phyloP scores from a whole-genome alignment of 2,888 invertebrate species.

The Plebejus anna region DNA sequence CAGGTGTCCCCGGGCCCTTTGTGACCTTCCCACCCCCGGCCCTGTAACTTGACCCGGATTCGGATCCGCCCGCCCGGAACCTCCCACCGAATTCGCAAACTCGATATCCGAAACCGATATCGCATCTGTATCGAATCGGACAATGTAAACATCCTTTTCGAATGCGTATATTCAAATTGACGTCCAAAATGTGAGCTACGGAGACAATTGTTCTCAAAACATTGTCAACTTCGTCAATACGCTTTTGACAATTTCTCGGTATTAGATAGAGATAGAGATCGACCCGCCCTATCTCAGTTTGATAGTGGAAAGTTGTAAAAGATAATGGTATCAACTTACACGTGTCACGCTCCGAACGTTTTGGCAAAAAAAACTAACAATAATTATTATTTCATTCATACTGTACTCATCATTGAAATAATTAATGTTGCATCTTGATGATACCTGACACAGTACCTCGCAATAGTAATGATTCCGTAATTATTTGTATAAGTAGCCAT shows the following conservation, averaged over 20 bases:
- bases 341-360: neutral
- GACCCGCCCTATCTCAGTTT: neutral
- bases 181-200: neutral
- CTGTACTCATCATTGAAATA: neutral
- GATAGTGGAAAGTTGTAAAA: neutral
- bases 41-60: slow-evolving; percentile 74
- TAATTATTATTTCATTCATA: neutral
- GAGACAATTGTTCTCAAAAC: neutral
- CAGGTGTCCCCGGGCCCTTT: slow-evolving; percentile 68
- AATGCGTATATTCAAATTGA: slow-evolving; percentile 17
- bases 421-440: slow-evolving; percentile 11
- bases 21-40: slow-evolving; percentile 59
- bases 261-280: neutral
- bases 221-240: neutral
- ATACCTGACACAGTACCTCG: neutral
- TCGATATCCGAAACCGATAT: slow-evolving; percentile 52
- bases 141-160: slow-evolving; percentile 38
- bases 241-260: neutral
- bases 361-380: neutral
- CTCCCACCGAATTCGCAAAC: slow-evolving; percentile 59
- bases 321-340: neutral
- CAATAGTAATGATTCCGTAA: slow-evolving; percentile 26
- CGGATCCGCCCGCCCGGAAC: slow-evolving; percentile 69
- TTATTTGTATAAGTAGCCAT: slow-evolving; percentile 13
- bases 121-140: slow-evolving; percentile 57